Conservation (phyloP, 2,797 vertebrate genomes). For the Sebastes hubbsi region DNA sequence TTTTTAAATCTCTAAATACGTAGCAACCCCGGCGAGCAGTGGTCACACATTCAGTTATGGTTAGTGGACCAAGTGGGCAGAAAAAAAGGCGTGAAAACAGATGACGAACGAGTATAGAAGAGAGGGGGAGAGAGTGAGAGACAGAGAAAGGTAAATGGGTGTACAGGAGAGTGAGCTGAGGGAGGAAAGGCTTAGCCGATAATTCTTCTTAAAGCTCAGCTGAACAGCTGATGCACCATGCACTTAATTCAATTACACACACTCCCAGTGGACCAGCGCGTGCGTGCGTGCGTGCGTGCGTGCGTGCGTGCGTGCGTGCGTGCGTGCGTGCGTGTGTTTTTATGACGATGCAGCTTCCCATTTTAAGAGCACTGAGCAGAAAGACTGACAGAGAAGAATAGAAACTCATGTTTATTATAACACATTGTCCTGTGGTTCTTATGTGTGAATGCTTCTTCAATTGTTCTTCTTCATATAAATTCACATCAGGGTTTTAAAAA, state of each 20-base stretch:
- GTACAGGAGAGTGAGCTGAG: background rate
- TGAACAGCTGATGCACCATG: slow-evolving; percentile 73
- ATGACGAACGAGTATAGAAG: background rate
- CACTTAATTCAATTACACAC: slow-evolving; percentile 71
- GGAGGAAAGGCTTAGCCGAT: slow-evolving; percentile 59
- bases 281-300: too few species aligned
- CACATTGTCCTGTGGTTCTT: background rate
- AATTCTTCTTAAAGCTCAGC: slow-evolving; percentile 74
- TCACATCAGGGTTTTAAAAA: background rate
- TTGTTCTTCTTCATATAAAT: background rate
- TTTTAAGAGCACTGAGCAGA: background rate
- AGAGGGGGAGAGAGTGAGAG: background rate
- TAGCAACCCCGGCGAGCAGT: background rate
- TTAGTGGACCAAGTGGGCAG: background rate
- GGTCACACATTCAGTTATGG: background rate
- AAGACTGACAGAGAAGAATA: background rate
- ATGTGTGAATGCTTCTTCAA: background rate
- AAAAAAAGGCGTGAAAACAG: background rate
- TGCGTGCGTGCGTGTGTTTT: slow-evolving; percentile 22
- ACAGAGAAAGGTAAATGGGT: background rate
- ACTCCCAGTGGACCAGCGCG: slow-evolving; percentile 46
- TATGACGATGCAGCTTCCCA: slow-evolving; percentile 18
- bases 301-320: slow-evolving; percentile 26
- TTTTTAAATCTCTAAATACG: background rate
- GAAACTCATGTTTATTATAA: background rate